Conservation (phyloP, 2,888 invertebrate genomes). For the Thysanoteuthis rhombus region DNA sequence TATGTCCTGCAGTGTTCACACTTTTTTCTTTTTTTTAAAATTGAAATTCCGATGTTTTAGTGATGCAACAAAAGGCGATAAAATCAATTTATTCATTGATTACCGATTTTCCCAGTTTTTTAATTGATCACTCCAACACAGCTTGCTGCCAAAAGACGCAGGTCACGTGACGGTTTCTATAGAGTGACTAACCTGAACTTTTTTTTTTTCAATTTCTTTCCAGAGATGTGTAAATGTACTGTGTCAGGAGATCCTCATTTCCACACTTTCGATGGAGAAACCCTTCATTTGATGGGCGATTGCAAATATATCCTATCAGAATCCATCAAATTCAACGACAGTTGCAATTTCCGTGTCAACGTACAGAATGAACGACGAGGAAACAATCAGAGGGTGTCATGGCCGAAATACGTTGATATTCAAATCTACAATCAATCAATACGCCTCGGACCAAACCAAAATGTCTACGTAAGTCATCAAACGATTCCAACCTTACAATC, state of each 20-base stretch:
- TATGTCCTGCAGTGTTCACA: no score
- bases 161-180: no score
- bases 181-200: no score
- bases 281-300: constrained; percentile 35
- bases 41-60: no score
- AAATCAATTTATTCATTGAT: no score
- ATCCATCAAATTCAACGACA: constrained; percentile 30
- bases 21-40: no score
- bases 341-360: constrained; percentile 35
- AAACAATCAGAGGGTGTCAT: constrained; percentile 31
- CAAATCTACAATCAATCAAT: constrained; percentile 34
- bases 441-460: constrained; percentile 32
- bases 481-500: neutral
- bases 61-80: no score
- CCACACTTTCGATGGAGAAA: constrained; percentile 34
- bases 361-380: constrained; percentile 37
- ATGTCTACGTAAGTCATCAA: constrained; percentile 34
- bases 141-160: no score
- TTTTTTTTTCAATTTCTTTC: neutral
- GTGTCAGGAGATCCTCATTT: constrained; percentile 39
- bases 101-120: no score
- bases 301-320: constrained; percentile 36
- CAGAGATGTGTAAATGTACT: constrained; percentile 36
- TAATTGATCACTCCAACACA: no score
- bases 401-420: constrained; percentile 33